Evolutionary conservation across 2,113 vertebrate species (phyloP).

Genomic region (Tupaia chinensis): DNA sequence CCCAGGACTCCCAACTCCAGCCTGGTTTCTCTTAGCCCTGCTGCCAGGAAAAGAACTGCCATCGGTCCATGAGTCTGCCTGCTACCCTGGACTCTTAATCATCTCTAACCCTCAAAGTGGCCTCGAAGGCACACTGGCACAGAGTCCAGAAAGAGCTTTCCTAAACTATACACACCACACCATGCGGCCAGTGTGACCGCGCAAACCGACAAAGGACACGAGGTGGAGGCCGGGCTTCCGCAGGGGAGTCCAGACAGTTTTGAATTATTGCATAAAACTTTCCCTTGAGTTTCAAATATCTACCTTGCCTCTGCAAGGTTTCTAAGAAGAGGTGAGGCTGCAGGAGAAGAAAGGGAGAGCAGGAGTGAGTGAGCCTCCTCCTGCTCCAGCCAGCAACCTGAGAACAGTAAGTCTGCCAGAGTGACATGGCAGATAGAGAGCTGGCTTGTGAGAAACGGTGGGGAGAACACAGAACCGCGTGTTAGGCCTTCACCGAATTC

Average conservation of each 20-base stretch:
- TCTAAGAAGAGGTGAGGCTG: not conserved
- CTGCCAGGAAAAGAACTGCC: not conserved
- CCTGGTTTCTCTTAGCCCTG: not conserved
- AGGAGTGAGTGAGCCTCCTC: not conserved
- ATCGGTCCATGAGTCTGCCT: not conserved
- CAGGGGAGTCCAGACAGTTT: not conserved
- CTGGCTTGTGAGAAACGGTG: not conserved
- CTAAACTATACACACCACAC: not conserved
- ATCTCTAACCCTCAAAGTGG: slow-evolving; percentile 20
- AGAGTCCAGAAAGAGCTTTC: slow-evolving; percentile 40
- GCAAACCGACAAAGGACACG: not conserved
- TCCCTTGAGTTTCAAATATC: slow-evolving; percentile 40
- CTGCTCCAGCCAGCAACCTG: not conserved
- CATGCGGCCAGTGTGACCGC: not conserved
- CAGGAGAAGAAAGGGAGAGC: not conserved
- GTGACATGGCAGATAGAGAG: not conserved
- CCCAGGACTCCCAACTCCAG: not conserved
- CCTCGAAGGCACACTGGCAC: not conserved
- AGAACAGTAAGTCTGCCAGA: not conserved
- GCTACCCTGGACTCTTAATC: not conserved
- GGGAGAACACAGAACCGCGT: not conserved
- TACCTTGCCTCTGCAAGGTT: not conserved
- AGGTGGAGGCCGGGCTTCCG: not conserved
- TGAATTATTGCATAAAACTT: not conserved
- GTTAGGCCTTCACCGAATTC: not conserved